phyloP scores from a whole-genome alignment of 2,113 vertebrate species.

The Potamarius usumacintae region DNA sequence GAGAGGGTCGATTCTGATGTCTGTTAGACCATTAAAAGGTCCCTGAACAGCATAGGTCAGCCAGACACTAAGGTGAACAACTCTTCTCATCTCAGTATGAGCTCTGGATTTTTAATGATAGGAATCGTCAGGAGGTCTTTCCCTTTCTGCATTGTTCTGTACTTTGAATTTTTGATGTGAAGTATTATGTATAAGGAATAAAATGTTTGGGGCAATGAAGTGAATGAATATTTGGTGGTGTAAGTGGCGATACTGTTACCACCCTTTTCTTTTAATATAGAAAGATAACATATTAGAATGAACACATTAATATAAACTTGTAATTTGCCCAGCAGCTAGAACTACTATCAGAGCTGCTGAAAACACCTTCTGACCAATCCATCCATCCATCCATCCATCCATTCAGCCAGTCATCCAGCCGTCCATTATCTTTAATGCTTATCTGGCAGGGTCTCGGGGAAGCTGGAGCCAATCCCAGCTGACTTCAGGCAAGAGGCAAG shows the following conservation, averaged over 20 bases:
- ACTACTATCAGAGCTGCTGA: neutral
- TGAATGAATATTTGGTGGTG: too few relatives aligned
- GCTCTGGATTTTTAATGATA: neutral
- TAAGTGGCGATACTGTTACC: neutral
- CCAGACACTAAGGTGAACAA: neutral
- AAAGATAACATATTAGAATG: neutral
- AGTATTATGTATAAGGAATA: neutral
- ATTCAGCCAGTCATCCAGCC: too few relatives aligned
- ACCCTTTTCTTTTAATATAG: neutral
- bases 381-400: too few relatives aligned
- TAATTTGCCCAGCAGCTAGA: neutral
- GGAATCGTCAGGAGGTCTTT: neutral
- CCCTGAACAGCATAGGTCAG: neutral
- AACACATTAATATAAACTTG: neutral
- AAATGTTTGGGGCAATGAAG: neutral
- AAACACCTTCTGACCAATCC: neutral
- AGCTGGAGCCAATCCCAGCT: too few relatives aligned
- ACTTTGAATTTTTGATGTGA: slow-evolving; percentile 3
- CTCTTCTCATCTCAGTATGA: slow-evolving; percentile 13
- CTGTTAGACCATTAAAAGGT: slow-evolving; percentile 10
- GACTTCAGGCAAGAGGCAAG: too few relatives aligned
- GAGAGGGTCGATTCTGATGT: slow-evolving; percentile 13
- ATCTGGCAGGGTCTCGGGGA: too few relatives aligned
- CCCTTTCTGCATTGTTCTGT: neutral
- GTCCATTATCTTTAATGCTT: too few relatives aligned